These are phyloP conservation scores for Daktulosphaira vitifoliae DNA, from an alignment of 1,140 invertebrate species.

Conservation along the genomic window DNA sequence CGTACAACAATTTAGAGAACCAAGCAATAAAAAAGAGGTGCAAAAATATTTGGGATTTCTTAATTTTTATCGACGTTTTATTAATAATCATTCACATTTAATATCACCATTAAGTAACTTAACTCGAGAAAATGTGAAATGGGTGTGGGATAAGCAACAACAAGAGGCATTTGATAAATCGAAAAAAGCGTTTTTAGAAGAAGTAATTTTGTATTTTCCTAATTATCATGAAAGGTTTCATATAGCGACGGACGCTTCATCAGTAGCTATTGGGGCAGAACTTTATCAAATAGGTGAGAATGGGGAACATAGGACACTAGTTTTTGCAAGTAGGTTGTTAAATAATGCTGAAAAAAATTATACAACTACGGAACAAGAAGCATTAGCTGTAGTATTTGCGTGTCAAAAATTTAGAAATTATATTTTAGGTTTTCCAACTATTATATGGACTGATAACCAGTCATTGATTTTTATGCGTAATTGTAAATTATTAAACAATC, in stretches of 20 bases:
- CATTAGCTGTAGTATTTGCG: background rate
- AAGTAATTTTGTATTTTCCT: slow-evolving; percentile 36
- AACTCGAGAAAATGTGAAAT: background rate
- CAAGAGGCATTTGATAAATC: background rate
- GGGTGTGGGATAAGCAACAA: background rate
- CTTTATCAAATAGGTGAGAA: background rate
- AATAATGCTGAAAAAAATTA: background rate
- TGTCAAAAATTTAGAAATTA: background rate
- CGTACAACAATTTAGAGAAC: background rate
- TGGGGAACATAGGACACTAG: background rate
- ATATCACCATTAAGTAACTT: background rate
- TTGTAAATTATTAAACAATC: background rate
- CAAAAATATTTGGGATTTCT: background rate
- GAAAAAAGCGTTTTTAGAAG: background rate
- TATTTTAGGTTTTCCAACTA: background rate
- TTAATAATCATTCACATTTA: background rate
- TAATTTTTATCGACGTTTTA: background rate
- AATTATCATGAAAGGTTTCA: background rate
- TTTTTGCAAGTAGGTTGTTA: background rate
- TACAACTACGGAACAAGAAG: background rate
- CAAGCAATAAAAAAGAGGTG: background rate
- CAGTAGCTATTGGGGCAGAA: background rate
- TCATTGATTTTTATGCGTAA: background rate
- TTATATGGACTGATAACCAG: background rate
- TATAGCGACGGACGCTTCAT: background rate